Percentiles rank a stretch among this genome's conserved stretches.
Conservation (phyloP, 2,888 invertebrate species). For the Odontocerum albicorne region DNA sequence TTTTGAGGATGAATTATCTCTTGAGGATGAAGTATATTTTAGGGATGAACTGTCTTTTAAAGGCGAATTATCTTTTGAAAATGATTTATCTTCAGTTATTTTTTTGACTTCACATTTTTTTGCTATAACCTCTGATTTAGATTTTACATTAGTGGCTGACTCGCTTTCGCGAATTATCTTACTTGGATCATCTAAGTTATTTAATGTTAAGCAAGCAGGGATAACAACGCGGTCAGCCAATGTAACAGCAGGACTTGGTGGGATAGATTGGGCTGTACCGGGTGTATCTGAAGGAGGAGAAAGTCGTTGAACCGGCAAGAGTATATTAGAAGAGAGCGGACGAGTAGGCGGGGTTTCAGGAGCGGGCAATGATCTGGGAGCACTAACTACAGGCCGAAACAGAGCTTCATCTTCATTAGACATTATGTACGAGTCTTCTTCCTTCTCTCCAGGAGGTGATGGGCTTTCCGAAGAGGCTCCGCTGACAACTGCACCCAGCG, state of each 20-base stretch:
- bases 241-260: slow-evolving; percentile 23
- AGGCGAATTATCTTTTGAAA: not conserved
- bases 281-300: slow-evolving; percentile 35
- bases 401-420: slow-evolving; percentile 66
- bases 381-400: slow-evolving; percentile 67
- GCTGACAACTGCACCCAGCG: slow-evolving; percentile 71
- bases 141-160: slow-evolving; percentile 1
- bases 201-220: slow-evolving; percentile 26
- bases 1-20: not conserved
- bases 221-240: slow-evolving; percentile 32
- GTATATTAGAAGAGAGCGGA: slow-evolving; percentile 47
- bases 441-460: slow-evolving; percentile 48
- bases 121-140: slow-evolving; percentile 12
- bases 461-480: slow-evolving; percentile 45
- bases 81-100: not conserved
- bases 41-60: not conserved
- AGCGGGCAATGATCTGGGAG: slow-evolving; percentile 48
- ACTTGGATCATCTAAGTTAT: not conserved
- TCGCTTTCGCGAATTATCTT: not conserved
- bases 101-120: slow-evolving; percentile 6
- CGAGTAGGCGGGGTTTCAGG: slow-evolving; percentile 43
- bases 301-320: slow-evolving; percentile 47
- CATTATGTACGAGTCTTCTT: slow-evolving; percentile 50
- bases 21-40: not conserved
- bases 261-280: slow-evolving; percentile 36